A percentile compares a stretch with the other conserved stretches of the same genome.
phyloP scores from a whole-genome alignment of 1,140 invertebrate genomes.

The Macrobrachium nipponense region DNA sequence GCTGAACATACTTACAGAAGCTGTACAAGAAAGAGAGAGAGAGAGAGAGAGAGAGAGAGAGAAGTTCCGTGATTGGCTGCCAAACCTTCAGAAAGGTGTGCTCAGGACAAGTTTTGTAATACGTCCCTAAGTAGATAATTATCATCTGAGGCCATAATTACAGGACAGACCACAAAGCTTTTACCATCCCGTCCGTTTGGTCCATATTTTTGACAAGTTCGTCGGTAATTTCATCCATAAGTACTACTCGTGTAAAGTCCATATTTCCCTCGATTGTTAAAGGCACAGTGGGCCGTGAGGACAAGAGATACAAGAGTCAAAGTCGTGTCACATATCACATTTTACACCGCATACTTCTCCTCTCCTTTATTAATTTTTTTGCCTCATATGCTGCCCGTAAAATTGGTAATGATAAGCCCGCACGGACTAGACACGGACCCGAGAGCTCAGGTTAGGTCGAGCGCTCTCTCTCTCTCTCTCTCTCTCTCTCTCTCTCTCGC shows the following conservation, averaged over 20 bases:
- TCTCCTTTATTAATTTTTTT: conserved; percentile 57
- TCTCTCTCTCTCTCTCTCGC: conserved; percentile 20
- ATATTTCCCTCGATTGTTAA: neutral
- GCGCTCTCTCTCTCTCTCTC: conserved; percentile 1
- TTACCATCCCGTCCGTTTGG: conserved; percentile 22
- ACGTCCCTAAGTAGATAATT: conserved; percentile 52
- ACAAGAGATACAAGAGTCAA: neutral
- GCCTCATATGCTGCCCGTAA: conserved; percentile 57
- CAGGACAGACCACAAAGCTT: conserved; percentile 21
- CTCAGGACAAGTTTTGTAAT: conserved; percentile 49
- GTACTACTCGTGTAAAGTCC: conserved; percentile 22
- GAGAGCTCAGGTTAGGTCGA: conserved; percentile 27
- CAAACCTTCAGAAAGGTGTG: conserved; percentile 37
- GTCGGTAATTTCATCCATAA: conserved; percentile 19
- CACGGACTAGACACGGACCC: conserved; percentile 30
- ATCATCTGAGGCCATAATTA: conserved; percentile 42
- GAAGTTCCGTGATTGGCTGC: conserved; percentile 44
- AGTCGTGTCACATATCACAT: conserved; percentile 39
- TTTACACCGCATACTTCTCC: conserved; percentile 53
- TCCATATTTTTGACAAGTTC: conserved; percentile 28
- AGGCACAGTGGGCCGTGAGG: conserved; percentile 23
- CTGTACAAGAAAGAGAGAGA: neutral
- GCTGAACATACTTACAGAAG: neutral
- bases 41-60: conserved; percentile 26
- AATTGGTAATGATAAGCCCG: conserved; percentile 58